These are phyloP conservation scores for Metaphire vulgaris DNA, from an alignment of 1,140 invertebrate species.

Conservation along the genomic window DNA sequence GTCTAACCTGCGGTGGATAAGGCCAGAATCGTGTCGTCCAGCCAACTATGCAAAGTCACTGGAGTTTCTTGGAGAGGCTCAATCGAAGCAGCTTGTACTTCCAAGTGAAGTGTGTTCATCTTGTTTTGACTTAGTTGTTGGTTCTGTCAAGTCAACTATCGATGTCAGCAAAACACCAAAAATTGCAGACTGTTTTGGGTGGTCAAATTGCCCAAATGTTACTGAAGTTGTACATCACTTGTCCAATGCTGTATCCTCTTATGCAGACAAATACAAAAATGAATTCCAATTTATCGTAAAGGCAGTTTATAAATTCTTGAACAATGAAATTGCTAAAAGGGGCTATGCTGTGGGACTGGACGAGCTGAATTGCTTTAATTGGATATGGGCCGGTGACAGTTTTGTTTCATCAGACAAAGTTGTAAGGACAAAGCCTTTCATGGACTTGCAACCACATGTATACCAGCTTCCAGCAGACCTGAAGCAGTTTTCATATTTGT, in stretches of 20 bases:
- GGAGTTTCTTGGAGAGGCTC: background rate
- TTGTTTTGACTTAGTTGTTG: conserved; percentile 2
- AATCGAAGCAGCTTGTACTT: background rate
- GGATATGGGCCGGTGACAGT: conserved; percentile 12
- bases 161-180: background rate
- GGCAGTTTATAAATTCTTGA: background rate
- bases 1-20: background rate
- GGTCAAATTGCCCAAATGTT: background rate
- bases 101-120: background rate
- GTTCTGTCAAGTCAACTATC: conserved; percentile 5
- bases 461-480: conserved; percentile 5
- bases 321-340: background rate
- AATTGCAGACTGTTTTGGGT: conserved; percentile 11
- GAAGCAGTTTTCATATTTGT: background rate
- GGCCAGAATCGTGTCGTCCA: background rate
- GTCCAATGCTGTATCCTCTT: background rate
- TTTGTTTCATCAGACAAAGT: background rate
- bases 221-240: conserved; percentile 1
- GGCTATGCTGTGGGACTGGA: background rate
- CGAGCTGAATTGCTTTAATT: background rate
- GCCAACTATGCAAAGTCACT: conserved; percentile 1
- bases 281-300: background rate
- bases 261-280: background rate
- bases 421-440: background rate
- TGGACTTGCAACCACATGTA: conserved; percentile 3